Base-by-base conservation (phyloP, 37 sponge, comb jelly and placozoan species). In the Aplysina aerophoba region DNA sequence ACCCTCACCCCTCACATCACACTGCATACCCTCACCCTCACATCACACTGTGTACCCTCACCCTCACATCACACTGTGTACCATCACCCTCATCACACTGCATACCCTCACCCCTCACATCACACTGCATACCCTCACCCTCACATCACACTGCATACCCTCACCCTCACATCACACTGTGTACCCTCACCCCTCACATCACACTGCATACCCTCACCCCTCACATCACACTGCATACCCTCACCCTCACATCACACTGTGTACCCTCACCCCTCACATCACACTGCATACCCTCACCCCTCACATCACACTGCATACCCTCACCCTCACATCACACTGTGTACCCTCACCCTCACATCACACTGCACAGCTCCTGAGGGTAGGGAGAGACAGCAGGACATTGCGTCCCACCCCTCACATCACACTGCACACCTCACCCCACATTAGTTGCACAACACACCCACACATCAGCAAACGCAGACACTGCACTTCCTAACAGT, bases 351-450 rank as follows among this genome's bases (percentile, higher is more conserved):
- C 37, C 20, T n/a, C n/a, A n/a, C n/a, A n/a, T n/a, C n/a, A n/a
- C n/a, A n/a, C n/a, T n/a, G n/a, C n/a, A n/a, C 34, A 98, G 85
- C 87, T 98, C 99, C 95, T 98, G 75, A 53, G 59, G 30, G 86
- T 14, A 25, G 36, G 17, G 36, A 20, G 33, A 21, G 73, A n/a
- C n/a, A n/a, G n/a, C n/a, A n/a, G n/a, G n/a, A n/a, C n/a, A n/a
- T n/a, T n/a, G n/a, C n/a, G n/a, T n/a, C n/a, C n/a, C n/a, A n/a
- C n/a, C 50, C 16, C 20, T n/a, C 79, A 15, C 41, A 8, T 44
- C 50, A 44, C 8, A 11, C 50, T 44, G 50, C 50, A 44, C 50
- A 3, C 50, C 50, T 77, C 41, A 50, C 55, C 63, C 22, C 82
- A 25, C 63, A 61, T 35, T n/a, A 81, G 63, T 30, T 17, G 60